Base-by-base conservation (phyloP, 2,888 invertebrate genomes). In the Cyrtodaria siliqua region DNA sequence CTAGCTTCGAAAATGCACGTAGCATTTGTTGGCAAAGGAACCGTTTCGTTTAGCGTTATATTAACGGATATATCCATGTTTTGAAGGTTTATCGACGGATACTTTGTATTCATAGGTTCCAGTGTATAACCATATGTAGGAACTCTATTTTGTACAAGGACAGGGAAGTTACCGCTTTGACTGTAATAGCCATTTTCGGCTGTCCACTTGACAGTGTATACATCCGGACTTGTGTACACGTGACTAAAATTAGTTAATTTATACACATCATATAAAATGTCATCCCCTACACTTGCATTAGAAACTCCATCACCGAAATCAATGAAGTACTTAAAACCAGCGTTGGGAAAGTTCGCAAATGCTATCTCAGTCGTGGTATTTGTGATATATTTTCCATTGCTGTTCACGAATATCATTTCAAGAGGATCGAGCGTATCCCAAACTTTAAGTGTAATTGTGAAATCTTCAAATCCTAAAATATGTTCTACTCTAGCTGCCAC, bases 71-170 rank as follows among this genome's bases (percentile, higher is more conserved):
- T 63, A 29, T 23, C 29, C 55, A 69, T 61, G 1, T 42, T 44
- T 42, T 80, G 80, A 16, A 80, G 52, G 23, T 72, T 71, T 9
- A 57, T 62, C 80, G 76, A 80, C 4, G 80, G 80, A 27, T 80
- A 80, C 53, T 80, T 80, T 49, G 56, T 66, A 9, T 49, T 44
- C 4, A 62, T 18, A 24, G 80, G 80, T 24, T 69, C 70, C 2
- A 76, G 42, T 8, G 59, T 59, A 29, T 47, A 80, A 16, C 56
- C 57, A 1, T 56, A 56, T 27, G 40, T 50, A 8, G 80, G 80
- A 2, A 80, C 64, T 16, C 49, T 62, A 38, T 80, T 80, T 63
- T 80, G 80, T n/a, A 80, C 70, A 9, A 69, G 62, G 33, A 80
- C 62, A 16, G 55, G n/a, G 44, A 76, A 69, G 2, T 23, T 52